Conservation (phyloP, 2,888 invertebrate species). For the Cerceris rybyensis region DNA sequence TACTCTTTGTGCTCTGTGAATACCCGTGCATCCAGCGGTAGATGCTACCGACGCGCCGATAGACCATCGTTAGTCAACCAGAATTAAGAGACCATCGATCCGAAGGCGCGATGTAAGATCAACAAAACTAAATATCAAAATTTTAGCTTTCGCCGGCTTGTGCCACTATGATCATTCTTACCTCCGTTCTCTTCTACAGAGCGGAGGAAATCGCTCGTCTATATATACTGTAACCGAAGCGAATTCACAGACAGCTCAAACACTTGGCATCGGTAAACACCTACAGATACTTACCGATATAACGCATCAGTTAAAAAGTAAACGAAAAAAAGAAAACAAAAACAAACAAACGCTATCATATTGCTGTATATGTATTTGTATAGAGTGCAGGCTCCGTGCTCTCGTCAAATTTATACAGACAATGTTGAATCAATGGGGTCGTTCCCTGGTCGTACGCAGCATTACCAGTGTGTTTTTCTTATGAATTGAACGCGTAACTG, state of each 20-base stretch:
- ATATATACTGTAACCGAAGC: constrained; percentile 16
- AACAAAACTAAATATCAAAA: constrained; percentile 21
- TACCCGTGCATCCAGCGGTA: constrained; percentile 65
- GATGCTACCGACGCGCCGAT: constrained; percentile 37
- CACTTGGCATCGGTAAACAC: constrained; percentile 53
- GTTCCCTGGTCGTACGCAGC: constrained; percentile 43
- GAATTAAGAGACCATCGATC: constrained; percentile 20
- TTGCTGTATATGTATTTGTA: constrained; percentile 61
- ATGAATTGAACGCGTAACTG: constrained; percentile 51
- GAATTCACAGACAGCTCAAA: constrained; percentile 42
- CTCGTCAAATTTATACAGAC: constrained; percentile 45
- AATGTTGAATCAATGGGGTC: constrained; percentile 19
- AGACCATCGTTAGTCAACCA: constrained; percentile 42
- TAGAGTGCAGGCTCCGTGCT: constrained; percentile 36
- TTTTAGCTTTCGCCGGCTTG: constrained; percentile 12
- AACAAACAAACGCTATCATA: constrained; percentile 26
- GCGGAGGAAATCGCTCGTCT: background rate
- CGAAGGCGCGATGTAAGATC: constrained; percentile 21
- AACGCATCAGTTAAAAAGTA: constrained; percentile 34
- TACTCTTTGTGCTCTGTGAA: constrained; percentile 75
- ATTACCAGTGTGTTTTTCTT: constrained; percentile 56
- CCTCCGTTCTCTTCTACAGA: background rate
- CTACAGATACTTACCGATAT: constrained; percentile 47
- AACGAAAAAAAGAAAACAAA: background rate
- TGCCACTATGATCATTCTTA: background rate